These are phyloP conservation scores for Muscidifurax raptorellus DNA, from an alignment of 1,140 invertebrate genomes.

Conservation along the genomic window DNA sequence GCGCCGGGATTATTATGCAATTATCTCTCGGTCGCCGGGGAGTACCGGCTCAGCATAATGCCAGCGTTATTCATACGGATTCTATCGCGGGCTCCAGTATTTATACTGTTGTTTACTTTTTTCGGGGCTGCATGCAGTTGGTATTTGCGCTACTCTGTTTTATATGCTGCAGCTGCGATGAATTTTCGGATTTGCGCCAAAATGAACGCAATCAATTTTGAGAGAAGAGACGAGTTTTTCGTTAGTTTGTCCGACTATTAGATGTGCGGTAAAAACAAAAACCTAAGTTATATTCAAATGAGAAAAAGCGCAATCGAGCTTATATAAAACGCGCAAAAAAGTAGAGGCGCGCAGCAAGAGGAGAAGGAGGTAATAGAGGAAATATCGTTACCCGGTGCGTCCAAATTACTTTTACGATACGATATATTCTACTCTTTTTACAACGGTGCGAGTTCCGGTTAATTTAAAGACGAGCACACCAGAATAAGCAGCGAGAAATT, in stretches of 20 bases:
- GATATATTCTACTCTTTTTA: constrained; percentile 39
- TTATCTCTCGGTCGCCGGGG: constrained; percentile 3
- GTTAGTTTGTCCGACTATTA: background rate
- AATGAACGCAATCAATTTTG: no score
- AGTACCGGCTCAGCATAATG: background rate
- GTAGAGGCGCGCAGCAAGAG: background rate
- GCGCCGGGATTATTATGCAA: constrained; percentile 36
- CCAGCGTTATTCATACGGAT: constrained; percentile 19
- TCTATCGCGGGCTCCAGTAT: background rate
- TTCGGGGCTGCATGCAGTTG: background rate
- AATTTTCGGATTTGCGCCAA: no score
- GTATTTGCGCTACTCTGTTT: no score
- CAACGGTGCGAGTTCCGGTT: constrained; percentile 49
- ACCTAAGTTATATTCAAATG: constrained; percentile 13
- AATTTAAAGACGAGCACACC: constrained; percentile 50
- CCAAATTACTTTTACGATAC: constrained; percentile 49
- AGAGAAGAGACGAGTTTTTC: no score
- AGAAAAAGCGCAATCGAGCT: constrained; percentile 38
- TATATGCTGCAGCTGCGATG: no score
- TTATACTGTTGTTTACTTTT: background rate
- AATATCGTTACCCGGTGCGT: constrained; percentile 45
- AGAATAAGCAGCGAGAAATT: constrained; percentile 21
- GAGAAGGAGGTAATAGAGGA: constrained; percentile 57
- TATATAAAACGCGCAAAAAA: constrained; percentile 47
- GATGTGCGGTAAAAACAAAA: background rate